Percentiles rank a stretch among this genome's conserved stretches.
Evolutionary conservation across 35 echinoderm and acorn worm species (phyloP).

Genomic region (Chiridota heheva): DNA sequence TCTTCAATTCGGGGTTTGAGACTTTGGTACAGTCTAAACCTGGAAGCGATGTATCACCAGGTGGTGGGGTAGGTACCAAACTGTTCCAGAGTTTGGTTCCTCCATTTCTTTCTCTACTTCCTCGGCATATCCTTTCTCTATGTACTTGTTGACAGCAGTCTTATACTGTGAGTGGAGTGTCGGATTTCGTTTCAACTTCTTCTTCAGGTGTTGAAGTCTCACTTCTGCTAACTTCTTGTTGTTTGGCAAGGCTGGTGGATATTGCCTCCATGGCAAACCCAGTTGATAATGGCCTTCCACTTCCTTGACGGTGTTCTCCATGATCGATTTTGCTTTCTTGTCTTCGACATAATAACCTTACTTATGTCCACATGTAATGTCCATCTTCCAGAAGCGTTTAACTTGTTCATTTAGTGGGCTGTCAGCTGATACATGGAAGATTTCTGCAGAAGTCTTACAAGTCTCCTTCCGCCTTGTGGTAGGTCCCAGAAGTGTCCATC

Average conservation of each 20-base stretch:
- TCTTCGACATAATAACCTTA: constrained; percentile 52
- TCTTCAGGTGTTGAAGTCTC: constrained; percentile 39
- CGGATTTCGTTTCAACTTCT: constrained; percentile 31
- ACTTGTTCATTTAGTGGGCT: background rate
- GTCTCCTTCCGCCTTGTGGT: background rate
- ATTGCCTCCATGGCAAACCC: constrained; percentile 34
- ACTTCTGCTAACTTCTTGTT: constrained; percentile 25
- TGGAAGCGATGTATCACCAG: constrained; percentile 32
- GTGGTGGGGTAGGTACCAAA: constrained; percentile 40
- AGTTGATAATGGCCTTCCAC: constrained; percentile 72
- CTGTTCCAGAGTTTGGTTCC: background rate
- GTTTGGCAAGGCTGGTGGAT: constrained; percentile 39
- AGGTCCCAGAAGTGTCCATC: constrained; percentile 53
- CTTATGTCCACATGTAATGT: constrained; percentile 17
- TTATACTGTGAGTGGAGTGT: constrained; percentile 50
- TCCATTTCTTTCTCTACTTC: constrained; percentile 14
- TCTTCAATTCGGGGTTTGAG: too few relatives aligned
- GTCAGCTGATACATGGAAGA: constrained; percentile 30
- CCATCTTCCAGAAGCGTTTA: constrained; percentile 41
- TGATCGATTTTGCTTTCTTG: constrained; percentile 37
- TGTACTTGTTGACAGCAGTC: constrained; percentile 37
- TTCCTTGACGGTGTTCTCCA: constrained; percentile 17
- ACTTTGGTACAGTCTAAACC: too few relatives aligned
- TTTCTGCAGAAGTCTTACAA: background rate
- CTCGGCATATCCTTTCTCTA: constrained; percentile 27